phyloP scores from a whole-genome alignment of 2,797 vertebrate species.

The Arrhamphus sclerolepis region DNA sequence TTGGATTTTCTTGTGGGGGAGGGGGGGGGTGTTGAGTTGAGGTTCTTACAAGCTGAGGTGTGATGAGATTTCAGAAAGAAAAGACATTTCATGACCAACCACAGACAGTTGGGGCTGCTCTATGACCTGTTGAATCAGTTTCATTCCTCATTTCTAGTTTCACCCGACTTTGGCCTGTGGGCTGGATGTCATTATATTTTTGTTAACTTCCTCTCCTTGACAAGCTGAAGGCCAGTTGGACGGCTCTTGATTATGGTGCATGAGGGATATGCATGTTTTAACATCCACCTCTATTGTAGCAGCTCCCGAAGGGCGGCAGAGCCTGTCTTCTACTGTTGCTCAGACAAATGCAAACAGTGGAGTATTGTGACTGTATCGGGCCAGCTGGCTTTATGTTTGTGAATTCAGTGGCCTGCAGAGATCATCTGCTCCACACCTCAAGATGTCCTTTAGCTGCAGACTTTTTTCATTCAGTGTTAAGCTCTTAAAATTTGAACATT shows the following conservation, averaged over 20 bases:
- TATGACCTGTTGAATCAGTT: neutral
- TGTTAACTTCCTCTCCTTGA: constrained; percentile 49
- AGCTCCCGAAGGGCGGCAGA: constrained; percentile 64
- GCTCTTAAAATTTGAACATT: constrained; percentile 16
- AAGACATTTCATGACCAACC: neutral
- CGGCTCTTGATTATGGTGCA: constrained; percentile 56
- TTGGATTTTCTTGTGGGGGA: constrained; percentile 8
- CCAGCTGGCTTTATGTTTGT: constrained; percentile 80
- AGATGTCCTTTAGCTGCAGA: constrained; percentile 78
- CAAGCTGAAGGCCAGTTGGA: constrained; percentile 59
- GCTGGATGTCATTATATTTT: constrained; percentile 41
- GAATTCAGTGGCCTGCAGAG: constrained; percentile 73
- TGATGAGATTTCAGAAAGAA: constrained; percentile 1
- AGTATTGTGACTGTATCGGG: constrained; percentile 78
- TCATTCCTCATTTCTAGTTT: constrained; percentile 8
- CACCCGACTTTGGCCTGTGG: constrained; percentile 19
- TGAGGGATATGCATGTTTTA: constrained; percentile 65
- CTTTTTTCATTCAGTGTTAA: constrained; percentile 52
- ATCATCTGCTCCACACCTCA: constrained; percentile 79
- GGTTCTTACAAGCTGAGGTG: neutral
- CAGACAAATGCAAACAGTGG: constrained; percentile 78
- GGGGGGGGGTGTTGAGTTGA: neutral
- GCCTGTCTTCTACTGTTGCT: constrained; percentile 72
- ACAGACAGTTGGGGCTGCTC: constrained; percentile 12
- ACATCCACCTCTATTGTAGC: constrained; percentile 66